These are phyloP conservation scores for Paramuricea clavata DNA, from an alignment of 92 coral and sea anemone species.

Conservation along the genomic window DNA sequence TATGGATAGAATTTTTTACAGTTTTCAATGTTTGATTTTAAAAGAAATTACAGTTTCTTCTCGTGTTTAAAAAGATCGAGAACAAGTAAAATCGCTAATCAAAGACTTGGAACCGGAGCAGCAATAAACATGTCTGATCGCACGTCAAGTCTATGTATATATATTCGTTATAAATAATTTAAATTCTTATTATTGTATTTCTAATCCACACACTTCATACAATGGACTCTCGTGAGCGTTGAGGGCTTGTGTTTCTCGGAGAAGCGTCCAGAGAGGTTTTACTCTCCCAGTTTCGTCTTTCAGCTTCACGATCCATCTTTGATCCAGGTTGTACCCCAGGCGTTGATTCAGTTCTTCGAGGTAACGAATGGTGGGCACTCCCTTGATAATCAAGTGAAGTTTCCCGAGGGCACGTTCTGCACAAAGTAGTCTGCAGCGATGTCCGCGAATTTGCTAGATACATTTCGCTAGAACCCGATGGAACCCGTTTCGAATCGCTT, in stretches of 20 bases:
- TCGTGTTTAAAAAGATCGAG: background rate
- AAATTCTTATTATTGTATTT: background rate
- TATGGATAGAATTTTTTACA: too few species aligned
- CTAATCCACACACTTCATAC: background rate
- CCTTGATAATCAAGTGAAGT: conserved; percentile 13
- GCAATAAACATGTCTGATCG: conserved; percentile 20
- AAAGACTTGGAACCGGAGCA: too few species aligned
- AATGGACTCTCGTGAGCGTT: conserved; percentile 24
- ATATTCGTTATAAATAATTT: conserved; percentile 12
- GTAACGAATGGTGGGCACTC: conserved; percentile 7
- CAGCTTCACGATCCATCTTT: background rate
- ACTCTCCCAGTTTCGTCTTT: background rate
- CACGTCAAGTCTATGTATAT: background rate
- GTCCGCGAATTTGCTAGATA: conserved; percentile 4
- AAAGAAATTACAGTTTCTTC: too few species aligned
- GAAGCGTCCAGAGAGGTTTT: background rate
- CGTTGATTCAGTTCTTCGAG: background rate
- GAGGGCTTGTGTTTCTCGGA: background rate
- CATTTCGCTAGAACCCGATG: background rate
- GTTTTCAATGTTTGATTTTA: too few species aligned
- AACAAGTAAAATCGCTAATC: too few species aligned
- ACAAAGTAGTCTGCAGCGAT: background rate
- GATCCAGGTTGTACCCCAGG: background rate
- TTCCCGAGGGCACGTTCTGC: background rate
- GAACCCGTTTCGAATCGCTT: background rate